Evolutionary conservation across 1,140 invertebrate species (phyloP).

Genomic region (Lepidurus packardi): DNA sequence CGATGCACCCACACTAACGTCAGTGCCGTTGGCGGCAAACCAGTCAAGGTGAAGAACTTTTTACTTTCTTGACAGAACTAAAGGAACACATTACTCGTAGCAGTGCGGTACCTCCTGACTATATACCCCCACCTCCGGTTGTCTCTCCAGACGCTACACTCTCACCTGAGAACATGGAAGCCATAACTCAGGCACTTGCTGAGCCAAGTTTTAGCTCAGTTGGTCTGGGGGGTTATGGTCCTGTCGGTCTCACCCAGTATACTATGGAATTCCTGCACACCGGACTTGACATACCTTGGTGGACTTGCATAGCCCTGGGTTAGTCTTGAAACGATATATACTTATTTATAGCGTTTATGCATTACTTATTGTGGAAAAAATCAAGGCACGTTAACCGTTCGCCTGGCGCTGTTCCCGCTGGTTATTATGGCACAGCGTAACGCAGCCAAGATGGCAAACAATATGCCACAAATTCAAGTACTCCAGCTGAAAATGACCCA

Average conservation of each 20-base stretch:
- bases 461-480: conserved; percentile 70
- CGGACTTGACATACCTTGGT: conserved; percentile 75
- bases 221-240: conserved; percentile 70
- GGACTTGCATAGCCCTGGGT: conserved; percentile 71
- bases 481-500: conserved; percentile 76
- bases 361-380: conserved; percentile 31
- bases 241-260: conserved; percentile 71
- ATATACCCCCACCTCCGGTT: conserved; percentile 37
- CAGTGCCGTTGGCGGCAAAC: background rate
- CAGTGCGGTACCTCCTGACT: background rate
- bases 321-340: conserved; percentile 38
- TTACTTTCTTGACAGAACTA: no score
- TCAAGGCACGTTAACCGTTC: conserved; percentile 67
- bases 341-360: background rate
- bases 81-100: no score
- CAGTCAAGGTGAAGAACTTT: background rate
- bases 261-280: conserved; percentile 76
- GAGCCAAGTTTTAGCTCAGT: conserved; percentile 71
- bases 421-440: conserved; percentile 72
- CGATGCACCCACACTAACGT: background rate
- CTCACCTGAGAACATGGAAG: conserved; percentile 41
- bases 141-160: conserved; percentile 42
- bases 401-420: conserved; percentile 71
- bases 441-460: conserved; percentile 67
- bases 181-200: conserved; percentile 47